These are phyloP conservation scores for Ptychochromis oligacanthus DNA, from an alignment of 2,113 vertebrate species.

Conservation along the genomic window DNA sequence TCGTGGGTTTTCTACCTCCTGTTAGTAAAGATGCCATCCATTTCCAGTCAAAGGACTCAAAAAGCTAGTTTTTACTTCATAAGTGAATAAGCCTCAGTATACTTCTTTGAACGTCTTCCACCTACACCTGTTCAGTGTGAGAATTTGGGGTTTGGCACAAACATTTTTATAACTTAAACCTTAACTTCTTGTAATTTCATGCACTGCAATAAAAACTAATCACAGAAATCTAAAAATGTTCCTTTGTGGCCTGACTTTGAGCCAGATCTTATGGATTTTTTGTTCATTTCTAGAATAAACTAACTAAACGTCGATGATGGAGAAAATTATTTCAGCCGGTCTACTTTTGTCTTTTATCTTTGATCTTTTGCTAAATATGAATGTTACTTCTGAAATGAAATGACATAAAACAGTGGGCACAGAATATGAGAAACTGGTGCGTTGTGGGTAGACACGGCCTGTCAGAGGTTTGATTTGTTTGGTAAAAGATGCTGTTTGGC, in stretches of 20 bases:
- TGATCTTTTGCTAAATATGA: neutral
- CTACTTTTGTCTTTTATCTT: neutral
- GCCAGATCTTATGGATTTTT: neutral
- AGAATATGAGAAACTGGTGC: neutral
- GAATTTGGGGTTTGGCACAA: neutral
- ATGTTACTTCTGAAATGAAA: neutral
- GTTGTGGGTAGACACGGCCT: conserved; percentile 35
- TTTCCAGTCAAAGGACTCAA: rapidly evolving
- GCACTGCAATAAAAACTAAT: neutral
- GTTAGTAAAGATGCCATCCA: neutral
- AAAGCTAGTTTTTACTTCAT: rapidly evolving
- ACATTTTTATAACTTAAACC: neutral
- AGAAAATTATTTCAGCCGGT: neutral
- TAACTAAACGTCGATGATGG: neutral
- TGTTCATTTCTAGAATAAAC: neutral
- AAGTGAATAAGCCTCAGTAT: neutral
- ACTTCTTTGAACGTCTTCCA: neutral
- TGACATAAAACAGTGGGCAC: neutral
- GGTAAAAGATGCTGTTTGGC: conserved; percentile 60
- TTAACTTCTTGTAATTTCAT: neutral
- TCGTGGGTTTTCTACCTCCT: neutral
- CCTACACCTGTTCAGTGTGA: neutral
- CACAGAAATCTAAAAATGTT: neutral
- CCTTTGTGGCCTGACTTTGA: neutral
- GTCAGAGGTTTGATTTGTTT: conserved; percentile 55